Conservation (phyloP, 2,113 vertebrate species). For the Melanostigma gelatinosum region DNA sequence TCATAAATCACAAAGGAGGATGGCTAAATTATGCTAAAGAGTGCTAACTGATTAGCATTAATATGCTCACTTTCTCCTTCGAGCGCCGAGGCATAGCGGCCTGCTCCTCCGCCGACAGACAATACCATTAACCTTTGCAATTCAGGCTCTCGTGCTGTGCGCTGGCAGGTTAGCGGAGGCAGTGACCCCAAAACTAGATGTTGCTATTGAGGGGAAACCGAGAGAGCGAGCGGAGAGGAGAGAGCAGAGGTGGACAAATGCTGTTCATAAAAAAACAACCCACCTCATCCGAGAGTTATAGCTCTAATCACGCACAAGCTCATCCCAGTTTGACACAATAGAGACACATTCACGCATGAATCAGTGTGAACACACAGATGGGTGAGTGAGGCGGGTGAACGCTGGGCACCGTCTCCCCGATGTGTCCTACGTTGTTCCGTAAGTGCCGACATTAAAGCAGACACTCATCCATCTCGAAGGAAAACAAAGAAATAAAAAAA, state of each 20-base stretch:
- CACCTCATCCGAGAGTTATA: conserved; percentile 90
- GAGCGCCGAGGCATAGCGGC: conserved; percentile 81
- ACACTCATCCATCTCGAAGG: conserved; percentile 20
- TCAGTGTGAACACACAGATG: conserved; percentile 67
- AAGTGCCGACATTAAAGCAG: conserved; percentile 20
- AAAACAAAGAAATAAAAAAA: conserved; percentile 29
- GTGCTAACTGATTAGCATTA: conserved; percentile 83
- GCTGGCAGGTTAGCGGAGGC: conserved; percentile 88
- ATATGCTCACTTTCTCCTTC: conserved; percentile 81
- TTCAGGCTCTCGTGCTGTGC: conserved; percentile 87
- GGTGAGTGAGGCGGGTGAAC: conserved; percentile 5
- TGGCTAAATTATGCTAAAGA: conserved; percentile 82
- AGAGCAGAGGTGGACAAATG: conserved; percentile 63
- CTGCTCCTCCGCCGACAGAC: conserved; percentile 89
- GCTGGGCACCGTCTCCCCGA: not conserved
- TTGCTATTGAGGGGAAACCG: conserved; percentile 87
- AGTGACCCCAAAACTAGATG: conserved; percentile 94
- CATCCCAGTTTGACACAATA: conserved; percentile 87
- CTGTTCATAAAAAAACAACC: conserved; percentile 77
- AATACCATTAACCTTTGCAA: conserved; percentile 99
- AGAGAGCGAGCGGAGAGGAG: conserved; percentile 76
- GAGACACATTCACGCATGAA: conserved; percentile 92
- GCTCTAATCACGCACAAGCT: conserved; percentile 91
- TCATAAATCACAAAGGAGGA: conserved; percentile 78
- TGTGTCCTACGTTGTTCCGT: conserved; percentile 5